phyloP scores from a whole-genome alignment of 2,888 invertebrate genomes.

The Lepas anatifera region DNA sequence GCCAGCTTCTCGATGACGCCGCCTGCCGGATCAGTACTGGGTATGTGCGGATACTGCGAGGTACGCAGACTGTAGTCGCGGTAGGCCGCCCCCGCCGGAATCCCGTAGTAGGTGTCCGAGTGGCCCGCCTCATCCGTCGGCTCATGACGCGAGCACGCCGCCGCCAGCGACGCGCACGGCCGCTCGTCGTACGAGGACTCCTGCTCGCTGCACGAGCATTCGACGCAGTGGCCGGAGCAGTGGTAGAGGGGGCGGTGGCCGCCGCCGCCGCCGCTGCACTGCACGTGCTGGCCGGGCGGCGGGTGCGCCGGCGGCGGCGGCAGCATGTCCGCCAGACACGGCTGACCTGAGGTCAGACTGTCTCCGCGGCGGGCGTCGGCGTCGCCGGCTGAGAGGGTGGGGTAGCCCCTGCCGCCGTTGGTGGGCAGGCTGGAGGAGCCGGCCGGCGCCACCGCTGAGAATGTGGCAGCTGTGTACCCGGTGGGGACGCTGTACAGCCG shows the following conservation, averaged over 20 bases:
- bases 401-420: not conserved
- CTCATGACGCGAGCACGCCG: not conserved
- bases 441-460: no score
- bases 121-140: not conserved
- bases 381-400: not conserved
- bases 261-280: not conserved
- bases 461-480: no score
- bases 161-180: not conserved
- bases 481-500: not conserved
- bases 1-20: not conserved
- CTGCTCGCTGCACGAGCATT: not conserved
- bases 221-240: not conserved
- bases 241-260: not conserved
- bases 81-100: not conserved
- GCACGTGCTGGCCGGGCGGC: not conserved
- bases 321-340: not conserved
- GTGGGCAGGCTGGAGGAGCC: no score
- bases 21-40: not conserved
- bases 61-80: not conserved
- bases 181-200: not conserved
- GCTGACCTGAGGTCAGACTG: not conserved
- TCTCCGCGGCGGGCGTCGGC: not conserved
- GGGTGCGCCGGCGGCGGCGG: slow-evolving; percentile 6
- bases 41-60: not conserved
- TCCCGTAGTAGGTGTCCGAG: not conserved